Conservation (phyloP, 2,113 vertebrate species). For the Piaya cayana region DNA sequence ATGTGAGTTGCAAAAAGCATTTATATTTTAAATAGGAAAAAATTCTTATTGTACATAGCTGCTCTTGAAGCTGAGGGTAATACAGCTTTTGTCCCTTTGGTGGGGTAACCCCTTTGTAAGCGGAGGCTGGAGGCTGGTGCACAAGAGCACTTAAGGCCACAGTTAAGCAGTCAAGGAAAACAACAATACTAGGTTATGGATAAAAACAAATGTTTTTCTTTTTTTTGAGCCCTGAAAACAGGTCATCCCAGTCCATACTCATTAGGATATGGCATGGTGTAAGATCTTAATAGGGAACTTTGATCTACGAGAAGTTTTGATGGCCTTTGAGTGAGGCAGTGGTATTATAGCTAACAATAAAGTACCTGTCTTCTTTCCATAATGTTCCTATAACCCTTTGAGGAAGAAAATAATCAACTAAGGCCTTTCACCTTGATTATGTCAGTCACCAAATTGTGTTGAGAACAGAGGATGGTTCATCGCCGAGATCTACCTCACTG, state of each 20-base stretch:
- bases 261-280: neutral
- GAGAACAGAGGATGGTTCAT: neutral
- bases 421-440: neutral
- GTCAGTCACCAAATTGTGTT: neutral
- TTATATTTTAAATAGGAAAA: neutral
- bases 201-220: neutral
- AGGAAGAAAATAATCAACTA: constrained; percentile 20
- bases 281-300: constrained; percentile 19
- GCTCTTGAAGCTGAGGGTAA: neutral
- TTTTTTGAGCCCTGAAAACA: constrained; percentile 1
- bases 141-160: constrained; percentile 12
- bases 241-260: neutral
- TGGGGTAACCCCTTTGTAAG: neutral
- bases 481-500: neutral
- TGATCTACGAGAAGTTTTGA: neutral
- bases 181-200: neutral
- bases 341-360: neutral
- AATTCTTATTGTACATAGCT: rapidly evolving
- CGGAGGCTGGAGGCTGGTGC: neutral
- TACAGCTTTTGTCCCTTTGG: constrained; percentile 1
- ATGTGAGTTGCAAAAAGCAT: neutral
- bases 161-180: constrained; percentile 12
- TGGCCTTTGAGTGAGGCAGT: neutral
- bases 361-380: neutral
- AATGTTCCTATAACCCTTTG: neutral